Conservation (phyloP, 2,888 invertebrate genomes). For the Miltochrista miniata region DNA sequence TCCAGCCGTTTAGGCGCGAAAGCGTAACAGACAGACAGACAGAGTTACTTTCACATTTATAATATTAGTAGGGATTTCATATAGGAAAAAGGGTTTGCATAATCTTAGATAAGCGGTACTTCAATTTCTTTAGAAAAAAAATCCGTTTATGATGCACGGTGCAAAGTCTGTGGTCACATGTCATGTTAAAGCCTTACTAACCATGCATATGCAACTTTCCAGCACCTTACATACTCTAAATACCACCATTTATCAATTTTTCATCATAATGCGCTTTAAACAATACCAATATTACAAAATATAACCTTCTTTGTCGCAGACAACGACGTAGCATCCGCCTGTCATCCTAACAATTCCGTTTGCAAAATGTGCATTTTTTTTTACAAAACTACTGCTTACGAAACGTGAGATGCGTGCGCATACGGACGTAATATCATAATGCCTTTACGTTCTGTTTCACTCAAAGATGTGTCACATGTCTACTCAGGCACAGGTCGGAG, state of each 20-base stretch:
- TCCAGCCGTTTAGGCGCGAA: too few relatives aligned
- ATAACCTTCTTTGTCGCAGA: slow-evolving; percentile 30
- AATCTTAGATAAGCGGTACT: too few relatives aligned
- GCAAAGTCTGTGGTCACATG: too few relatives aligned
- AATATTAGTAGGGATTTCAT: too few relatives aligned
- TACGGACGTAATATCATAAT: slow-evolving; percentile 32
- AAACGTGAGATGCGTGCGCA: slow-evolving; percentile 26
- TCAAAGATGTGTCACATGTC: slow-evolving; percentile 29
- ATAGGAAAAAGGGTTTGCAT: too few relatives aligned
- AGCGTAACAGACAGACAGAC: too few relatives aligned
- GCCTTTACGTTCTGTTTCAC: slow-evolving; percentile 48
- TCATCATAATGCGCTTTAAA: slow-evolving; percentile 1
- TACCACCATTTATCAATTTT: slow-evolving; percentile 4
- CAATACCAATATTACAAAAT: slow-evolving; percentile 17
- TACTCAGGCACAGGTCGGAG: slow-evolving; percentile 11
- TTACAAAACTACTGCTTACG: slow-evolving; percentile 33
- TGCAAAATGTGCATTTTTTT: slow-evolving; percentile 38
- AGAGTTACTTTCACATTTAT: too few relatives aligned
- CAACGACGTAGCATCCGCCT: slow-evolving; percentile 28
- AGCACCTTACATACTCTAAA: neutral
- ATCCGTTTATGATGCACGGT: too few relatives aligned
- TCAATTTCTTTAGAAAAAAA: too few relatives aligned
- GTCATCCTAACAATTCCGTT: slow-evolving; percentile 30
- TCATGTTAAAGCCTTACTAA: too few relatives aligned
- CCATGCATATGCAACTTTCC: neutral